phyloP scores from a whole-genome alignment of 2,888 invertebrate species.

The Andrena haemorrhoa region DNA sequence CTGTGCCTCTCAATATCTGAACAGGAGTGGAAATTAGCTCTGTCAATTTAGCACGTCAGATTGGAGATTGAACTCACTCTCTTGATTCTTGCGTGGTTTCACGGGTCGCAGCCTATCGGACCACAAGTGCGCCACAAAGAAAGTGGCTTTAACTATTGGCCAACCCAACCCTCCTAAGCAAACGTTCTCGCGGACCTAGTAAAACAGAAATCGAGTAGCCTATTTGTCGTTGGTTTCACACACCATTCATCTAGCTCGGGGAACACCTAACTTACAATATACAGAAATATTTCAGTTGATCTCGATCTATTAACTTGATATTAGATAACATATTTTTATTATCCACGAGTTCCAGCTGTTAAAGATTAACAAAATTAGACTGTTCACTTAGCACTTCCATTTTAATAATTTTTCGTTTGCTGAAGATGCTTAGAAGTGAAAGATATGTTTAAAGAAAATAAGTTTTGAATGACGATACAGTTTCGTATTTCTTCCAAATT shows the following conservation, averaged over 20 bases:
- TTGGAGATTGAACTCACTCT: background rate
- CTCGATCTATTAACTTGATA: too few relatives aligned
- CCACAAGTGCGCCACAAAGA: slow-evolving; percentile 57
- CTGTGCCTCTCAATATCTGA: too few relatives aligned
- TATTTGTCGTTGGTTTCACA: slow-evolving; percentile 35
- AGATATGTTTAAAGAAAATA: too few relatives aligned
- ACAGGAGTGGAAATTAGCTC: too few relatives aligned
- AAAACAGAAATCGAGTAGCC: slow-evolving; percentile 58
- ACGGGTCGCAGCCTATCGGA: slow-evolving; percentile 21
- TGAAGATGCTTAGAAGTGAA: too few relatives aligned
- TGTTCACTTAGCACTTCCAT: too few relatives aligned
- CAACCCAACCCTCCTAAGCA: slow-evolving; percentile 69
- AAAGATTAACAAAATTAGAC: too few relatives aligned
- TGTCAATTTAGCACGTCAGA: background rate
- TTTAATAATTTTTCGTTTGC: too few relatives aligned
- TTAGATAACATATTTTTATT: too few relatives aligned
- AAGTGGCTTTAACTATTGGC: slow-evolving; percentile 56
- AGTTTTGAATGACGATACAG: too few relatives aligned
- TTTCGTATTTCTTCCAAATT: too few relatives aligned
- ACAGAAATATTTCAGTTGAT: background rate
- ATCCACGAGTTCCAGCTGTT: too few relatives aligned
- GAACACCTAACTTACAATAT: background rate
- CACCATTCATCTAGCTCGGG: background rate
- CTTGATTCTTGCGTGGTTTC: slow-evolving; percentile 20
- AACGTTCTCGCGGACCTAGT: slow-evolving; percentile 48